Base-by-base conservation (phyloP, 2,888 invertebrate species). In the Geotrupes spiniger region DNA sequence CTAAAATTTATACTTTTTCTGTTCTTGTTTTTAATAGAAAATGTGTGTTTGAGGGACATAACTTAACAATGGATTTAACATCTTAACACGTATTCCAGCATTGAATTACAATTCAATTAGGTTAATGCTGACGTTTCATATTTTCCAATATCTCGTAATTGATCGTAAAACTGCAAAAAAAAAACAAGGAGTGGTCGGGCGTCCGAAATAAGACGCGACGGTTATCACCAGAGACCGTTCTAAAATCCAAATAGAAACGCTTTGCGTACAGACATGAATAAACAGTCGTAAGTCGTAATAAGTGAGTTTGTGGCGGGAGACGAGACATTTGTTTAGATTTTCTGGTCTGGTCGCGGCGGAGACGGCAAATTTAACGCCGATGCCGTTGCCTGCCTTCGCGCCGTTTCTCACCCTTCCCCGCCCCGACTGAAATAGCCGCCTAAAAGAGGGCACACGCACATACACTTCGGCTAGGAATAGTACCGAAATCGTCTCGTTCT, bases 281-380 rank as follows among this genome's bases (percentile, higher is more conserved):
- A 61, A 60, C 54, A 51, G 48, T 58, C 46, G 54, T 53, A 57
- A 59, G 58, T 58, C 56, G 58, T 60, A 63, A 60, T 61, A 58
- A 65, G 63, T 61, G 60, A 63, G 62, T 63, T 63, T 64, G 64
- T 55, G 63, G 66, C 60, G 58, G 48, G 60, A 62, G 63, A 58
- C 63, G 64, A 64, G 64, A 65, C 65, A 63, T 67, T 65, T 66
- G 66, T 67, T 67, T 65, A 65, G 66, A 68, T 68, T 66, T 66
- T 65, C 64, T 64, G 65, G 65, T 64, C 63, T 62, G 63, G 59
- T 64, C 68, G 60, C 57, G 66, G 62, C 62, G 54, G 65, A 62
- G 65, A 67, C 66, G 67, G 67, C 67, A 67, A 67, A 68, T 67
- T 68, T 68, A 68, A 66, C 66, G 62, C 62, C 25, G 47, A 36